These are phyloP conservation scores for Gnathonemus longibarbis DNA, from an alignment of 2,113 vertebrate species.

Conservation along the genomic window DNA sequence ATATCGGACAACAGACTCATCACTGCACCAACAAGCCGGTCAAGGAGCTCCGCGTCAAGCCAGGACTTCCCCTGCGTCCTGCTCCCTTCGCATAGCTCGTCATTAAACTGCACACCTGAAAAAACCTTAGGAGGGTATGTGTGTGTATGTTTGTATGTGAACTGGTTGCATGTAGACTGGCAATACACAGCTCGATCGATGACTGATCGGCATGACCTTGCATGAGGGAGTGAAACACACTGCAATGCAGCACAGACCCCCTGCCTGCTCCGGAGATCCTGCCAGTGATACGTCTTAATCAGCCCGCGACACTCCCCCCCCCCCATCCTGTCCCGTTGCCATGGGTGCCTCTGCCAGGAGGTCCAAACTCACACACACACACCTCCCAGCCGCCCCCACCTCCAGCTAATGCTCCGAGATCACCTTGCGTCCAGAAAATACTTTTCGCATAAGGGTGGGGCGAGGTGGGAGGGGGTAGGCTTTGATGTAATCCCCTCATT, in stretches of 20 bases:
- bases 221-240: slow-evolving; percentile 47
- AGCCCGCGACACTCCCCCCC: background rate
- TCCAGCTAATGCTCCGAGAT: background rate
- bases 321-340: background rate
- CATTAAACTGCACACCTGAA: background rate
- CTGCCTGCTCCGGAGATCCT: slow-evolving; percentile 13
- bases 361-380: background rate
- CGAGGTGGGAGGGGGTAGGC: background rate
- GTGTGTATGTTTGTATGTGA: background rate
- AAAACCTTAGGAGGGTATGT: background rate
- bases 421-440: background rate
- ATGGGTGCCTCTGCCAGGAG: background rate
- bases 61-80: background rate
- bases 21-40: background rate
- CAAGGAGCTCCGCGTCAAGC: background rate
- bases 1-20: background rate
- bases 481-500: slow-evolving; percentile 9
- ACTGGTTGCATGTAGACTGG: background rate
- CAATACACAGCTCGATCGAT: background rate
- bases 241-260: slow-evolving; percentile 63
- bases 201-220: slow-evolving; percentile 46
- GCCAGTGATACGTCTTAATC: slow-evolving; percentile 21
- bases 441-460: background rate
- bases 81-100: background rate
- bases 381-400: background rate